Base-by-base conservation (phyloP, 1,140 invertebrate genomes). In the Heliothis virescens region DNA sequence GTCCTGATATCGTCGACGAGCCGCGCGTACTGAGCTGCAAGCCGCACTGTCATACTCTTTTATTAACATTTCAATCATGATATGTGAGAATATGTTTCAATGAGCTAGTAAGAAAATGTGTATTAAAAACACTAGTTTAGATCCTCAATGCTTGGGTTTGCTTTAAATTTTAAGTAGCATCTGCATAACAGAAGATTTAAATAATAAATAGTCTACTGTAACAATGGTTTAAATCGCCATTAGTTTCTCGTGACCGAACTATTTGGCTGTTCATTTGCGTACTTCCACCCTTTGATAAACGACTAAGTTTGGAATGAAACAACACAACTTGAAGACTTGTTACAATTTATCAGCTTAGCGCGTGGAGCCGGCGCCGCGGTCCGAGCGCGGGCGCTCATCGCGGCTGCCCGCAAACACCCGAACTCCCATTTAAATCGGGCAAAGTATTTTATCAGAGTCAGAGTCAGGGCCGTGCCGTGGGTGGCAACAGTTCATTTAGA, bases 401-500 rank as follows among this genome's bases (percentile, higher is more conserved):
- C 74, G 26, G 79, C 79, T 48, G 29, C 60, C 77, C 53, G 67
- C 63, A 50, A 72, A 74, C 52, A 63, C n/a, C 60, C 74, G 15
- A 63, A 57, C 59, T 52, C 63, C 73, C 73, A 81, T 83, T 81
- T 76, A 79, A 79, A 79, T 81, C 76, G 48, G 55, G 52, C 53
- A 57, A 71, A 79, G 71, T 63, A 73, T 81, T 85, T 81, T 78
- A 82, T 85, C 77, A 81, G 79, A 80, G 79, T 65, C 71, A 72
- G 55, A 55, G 65, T 52, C 67, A 77, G 29, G 34, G 74, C 15
- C 53, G 53, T 57, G 48, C 48, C 18, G 50, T 65, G 79, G 77
- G 79, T 79, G 79, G 75, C 18, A 77, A 78, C 62, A 79, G 72
- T 84, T 84, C 71, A 83, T 86, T 82, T 80, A 79, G 48, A 60